Evolutionary conservation across 2,113 vertebrate genomes (phyloP).

Genomic region (Varanus salvator): DNA sequence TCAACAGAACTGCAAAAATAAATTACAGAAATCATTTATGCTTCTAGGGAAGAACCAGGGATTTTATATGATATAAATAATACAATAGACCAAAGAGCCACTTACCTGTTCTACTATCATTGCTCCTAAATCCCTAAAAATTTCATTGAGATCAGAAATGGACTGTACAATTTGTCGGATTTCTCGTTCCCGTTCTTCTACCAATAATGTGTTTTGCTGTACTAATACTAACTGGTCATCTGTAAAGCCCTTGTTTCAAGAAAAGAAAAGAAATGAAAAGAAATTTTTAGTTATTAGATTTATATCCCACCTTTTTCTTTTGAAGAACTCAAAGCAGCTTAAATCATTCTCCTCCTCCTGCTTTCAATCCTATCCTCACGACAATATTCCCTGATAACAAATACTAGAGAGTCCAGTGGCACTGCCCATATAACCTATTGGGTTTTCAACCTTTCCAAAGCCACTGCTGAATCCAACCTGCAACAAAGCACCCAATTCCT

Average conservation of each 20-base stretch:
- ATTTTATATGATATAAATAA: not conserved
- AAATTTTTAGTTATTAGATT: no score
- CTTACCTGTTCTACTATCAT: slow-evolving; percentile 98
- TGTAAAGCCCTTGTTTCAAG: slow-evolving; percentile 86
- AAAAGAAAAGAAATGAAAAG: no score
- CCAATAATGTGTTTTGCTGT: slow-evolving; percentile 90
- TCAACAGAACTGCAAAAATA: not conserved
- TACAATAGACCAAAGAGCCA: not conserved
- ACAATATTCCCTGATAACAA: not conserved
- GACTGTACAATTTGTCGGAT: slow-evolving; percentile 97
- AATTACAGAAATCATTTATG: not conserved
- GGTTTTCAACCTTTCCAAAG: not conserved
- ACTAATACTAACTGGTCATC: slow-evolving; percentile 92
- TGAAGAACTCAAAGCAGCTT: no score
- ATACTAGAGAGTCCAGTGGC: not conserved
- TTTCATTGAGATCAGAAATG: slow-evolving; percentile 95
- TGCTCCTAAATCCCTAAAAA: slow-evolving; percentile 93
- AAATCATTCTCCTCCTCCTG: no score
- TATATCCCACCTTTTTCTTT: no score
- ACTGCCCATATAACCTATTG: not conserved
- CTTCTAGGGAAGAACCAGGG: not conserved
- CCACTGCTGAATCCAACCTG: not conserved
- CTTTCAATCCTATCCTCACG: no score
- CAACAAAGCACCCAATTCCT: not conserved
- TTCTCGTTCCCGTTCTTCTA: slow-evolving; percentile 92